phyloP scores from a whole-genome alignment of 2,888 invertebrate genomes.

The Thereva unica region DNA sequence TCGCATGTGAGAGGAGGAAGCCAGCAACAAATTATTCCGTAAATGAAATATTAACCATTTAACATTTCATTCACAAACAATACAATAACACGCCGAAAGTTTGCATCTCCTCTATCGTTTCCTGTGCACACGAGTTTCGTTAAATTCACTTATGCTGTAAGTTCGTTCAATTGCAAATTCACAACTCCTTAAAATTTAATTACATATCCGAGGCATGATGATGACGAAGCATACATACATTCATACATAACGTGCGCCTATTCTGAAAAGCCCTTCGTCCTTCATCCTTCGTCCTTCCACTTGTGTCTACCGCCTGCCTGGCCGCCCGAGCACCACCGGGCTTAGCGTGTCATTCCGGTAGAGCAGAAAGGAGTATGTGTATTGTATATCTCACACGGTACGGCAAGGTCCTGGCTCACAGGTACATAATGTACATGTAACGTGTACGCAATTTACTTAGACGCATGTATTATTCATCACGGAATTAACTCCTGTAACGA shows the following conservation, averaged over 20 bases:
- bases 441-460: conserved; percentile 36
- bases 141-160: background rate
- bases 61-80: too few relatives aligned
- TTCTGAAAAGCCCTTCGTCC: too few relatives aligned
- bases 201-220: background rate
- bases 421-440: background rate
- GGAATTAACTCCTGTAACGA: conserved; percentile 41
- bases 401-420: too few relatives aligned
- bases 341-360: conserved; percentile 7
- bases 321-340: conserved; percentile 4
- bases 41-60: too few relatives aligned
- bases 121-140: background rate
- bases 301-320: background rate
- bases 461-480: conserved; percentile 41
- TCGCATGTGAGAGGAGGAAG: too few relatives aligned
- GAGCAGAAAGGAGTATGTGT: background rate
- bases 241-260: too few relatives aligned
- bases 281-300: too few relatives aligned
- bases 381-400: too few relatives aligned
- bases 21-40: too few relatives aligned
- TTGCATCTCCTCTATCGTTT: too few relatives aligned
- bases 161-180: background rate
- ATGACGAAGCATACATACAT: too few relatives aligned
- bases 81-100: too few relatives aligned
- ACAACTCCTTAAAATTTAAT: conserved; percentile 20